Percentiles rank a stretch among this genome's conserved stretches.
Conservation (phyloP, 1,140 invertebrate species). For the Thalassaphorura encarpata region DNA sequence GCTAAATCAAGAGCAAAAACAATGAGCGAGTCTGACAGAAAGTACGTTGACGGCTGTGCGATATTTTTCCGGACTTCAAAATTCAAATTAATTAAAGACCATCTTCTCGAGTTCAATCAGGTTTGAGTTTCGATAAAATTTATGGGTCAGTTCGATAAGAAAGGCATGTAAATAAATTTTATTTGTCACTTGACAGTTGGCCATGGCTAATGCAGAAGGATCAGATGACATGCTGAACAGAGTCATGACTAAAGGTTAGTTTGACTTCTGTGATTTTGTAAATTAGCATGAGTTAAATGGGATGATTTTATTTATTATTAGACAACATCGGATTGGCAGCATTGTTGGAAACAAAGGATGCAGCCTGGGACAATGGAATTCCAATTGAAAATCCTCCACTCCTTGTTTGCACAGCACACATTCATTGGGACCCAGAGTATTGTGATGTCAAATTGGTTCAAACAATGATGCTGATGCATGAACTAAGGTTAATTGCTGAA, state of each 20-base stretch:
- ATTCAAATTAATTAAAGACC: conserved; percentile 88
- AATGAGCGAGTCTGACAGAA: conserved; percentile 92
- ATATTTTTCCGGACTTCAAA: conserved; percentile 93
- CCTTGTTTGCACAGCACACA: conserved; percentile 94
- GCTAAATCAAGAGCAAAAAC: conserved; percentile 97
- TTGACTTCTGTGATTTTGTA: too few relatives aligned
- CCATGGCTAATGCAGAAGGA: conserved; percentile 60
- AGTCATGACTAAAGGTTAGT: conserved; percentile 81
- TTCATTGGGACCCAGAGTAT: conserved; percentile 99
- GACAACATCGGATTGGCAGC: conserved; percentile 98
- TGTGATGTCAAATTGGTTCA: conserved; percentile 99
- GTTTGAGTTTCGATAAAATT: too few relatives aligned
- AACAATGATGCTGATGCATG: conserved; percentile 97
- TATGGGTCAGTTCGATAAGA: too few relatives aligned
- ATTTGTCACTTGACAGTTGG: too few relatives aligned
- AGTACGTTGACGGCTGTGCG: conserved; percentile 98
- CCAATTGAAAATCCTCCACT: conserved; percentile 68
- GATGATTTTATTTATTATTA: conserved; percentile 11
- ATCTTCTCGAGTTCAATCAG: conserved; percentile 96
- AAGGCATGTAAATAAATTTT: too few relatives aligned
- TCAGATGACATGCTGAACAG: conserved; percentile 98
- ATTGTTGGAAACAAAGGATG: conserved; percentile 83
- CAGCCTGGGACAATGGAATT: conserved; percentile 85
- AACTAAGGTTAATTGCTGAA: conserved; percentile 71
- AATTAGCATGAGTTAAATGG: not conserved